phyloP scores from a whole-genome alignment of 2,113 vertebrate genomes.

The Chitala chitala region DNA sequence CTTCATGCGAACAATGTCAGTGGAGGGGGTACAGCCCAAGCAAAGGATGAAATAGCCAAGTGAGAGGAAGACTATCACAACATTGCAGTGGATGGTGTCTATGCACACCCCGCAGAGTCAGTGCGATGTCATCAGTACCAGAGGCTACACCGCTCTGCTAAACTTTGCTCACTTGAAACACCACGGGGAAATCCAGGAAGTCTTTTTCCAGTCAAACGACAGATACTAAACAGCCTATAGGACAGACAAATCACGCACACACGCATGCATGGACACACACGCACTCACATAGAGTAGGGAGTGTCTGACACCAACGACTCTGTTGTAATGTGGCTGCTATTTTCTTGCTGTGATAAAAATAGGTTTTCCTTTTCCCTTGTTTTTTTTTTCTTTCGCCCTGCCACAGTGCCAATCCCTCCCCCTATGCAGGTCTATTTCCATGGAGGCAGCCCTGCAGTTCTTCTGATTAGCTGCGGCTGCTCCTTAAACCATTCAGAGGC shows the following conservation, averaged over 20 bases:
- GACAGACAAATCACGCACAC: too few relatives aligned
- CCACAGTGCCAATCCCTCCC: not conserved
- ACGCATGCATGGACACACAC: not conserved
- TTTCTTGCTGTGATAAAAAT: conserved; percentile 13
- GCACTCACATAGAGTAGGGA: not conserved
- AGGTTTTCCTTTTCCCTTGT: not conserved
- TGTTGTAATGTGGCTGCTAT: not conserved
- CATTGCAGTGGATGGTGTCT: too few relatives aligned
- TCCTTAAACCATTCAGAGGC: not conserved
- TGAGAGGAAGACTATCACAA: too few relatives aligned
- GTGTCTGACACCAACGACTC: not conserved
- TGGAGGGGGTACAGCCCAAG: too few relatives aligned
- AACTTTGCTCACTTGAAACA: too few relatives aligned
- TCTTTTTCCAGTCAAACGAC: too few relatives aligned
- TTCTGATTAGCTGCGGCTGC: not conserved
- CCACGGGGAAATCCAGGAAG: too few relatives aligned
- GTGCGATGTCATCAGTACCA: too few relatives aligned
- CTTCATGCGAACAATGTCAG: too few relatives aligned
- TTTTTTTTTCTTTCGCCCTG: not conserved
- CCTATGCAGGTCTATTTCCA: not conserved
- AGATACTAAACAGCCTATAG: not conserved
- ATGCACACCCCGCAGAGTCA: too few relatives aligned
- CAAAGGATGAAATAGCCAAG: too few relatives aligned
- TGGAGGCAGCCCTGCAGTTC: not conserved
- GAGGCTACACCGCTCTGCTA: too few relatives aligned